These are phyloP conservation scores for Piezodorus guildinii DNA, from an alignment of 1,140 invertebrate species.

Conservation along the genomic window DNA sequence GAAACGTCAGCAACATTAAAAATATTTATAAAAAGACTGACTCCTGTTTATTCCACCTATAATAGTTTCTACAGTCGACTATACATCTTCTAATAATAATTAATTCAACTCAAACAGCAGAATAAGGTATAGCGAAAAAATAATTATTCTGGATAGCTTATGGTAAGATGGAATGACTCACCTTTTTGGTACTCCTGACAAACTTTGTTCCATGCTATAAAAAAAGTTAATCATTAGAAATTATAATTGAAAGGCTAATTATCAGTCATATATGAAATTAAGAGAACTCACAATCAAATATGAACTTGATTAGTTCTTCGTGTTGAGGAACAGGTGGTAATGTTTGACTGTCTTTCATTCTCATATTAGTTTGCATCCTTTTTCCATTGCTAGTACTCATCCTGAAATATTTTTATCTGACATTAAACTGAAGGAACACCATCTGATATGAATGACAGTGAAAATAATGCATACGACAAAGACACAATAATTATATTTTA, in stretches of 20 bases:
- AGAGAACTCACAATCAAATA: constrained; percentile 17
- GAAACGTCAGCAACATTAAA: no score
- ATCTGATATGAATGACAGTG: neutral
- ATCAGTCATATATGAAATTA: constrained; percentile 14
- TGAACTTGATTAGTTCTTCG: constrained; percentile 16
- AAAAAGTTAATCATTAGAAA: constrained; percentile 20
- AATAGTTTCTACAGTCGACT: no score
- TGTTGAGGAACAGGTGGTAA: constrained; percentile 3
- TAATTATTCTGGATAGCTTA: no score
- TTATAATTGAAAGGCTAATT: neutral
- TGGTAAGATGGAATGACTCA: neutral
- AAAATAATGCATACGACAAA: neutral
- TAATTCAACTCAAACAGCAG: no score
- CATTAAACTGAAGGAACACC: no score
- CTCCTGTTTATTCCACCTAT: no score
- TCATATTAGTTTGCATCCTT: constrained; percentile 33
- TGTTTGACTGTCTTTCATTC: constrained; percentile 21
- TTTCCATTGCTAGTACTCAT: constrained; percentile 39
- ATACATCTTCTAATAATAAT: no score
- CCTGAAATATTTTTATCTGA: constrained; percentile 6
- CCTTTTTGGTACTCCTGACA: constrained; percentile 14
- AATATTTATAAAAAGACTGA: no score
- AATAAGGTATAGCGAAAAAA: no score
- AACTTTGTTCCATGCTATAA: constrained; percentile 18
- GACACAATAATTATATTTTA: neutral